Evolutionary conservation across 1,140 invertebrate species (phyloP), one percentile per base, ranked within the genome.

Genomic region (Neodiprion lecontei): DNA sequence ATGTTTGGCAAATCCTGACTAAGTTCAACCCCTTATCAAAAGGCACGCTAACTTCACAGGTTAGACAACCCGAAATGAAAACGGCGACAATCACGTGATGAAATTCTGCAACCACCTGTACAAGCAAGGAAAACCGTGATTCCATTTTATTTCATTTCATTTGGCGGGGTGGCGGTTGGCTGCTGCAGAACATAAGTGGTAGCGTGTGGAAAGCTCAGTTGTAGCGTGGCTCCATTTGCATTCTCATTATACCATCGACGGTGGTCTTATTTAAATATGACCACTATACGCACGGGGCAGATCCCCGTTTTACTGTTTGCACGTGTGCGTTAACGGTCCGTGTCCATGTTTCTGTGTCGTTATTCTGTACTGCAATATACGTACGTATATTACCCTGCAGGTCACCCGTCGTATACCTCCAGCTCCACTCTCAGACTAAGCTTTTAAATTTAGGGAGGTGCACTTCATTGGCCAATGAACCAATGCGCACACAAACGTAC

Each of bases 171-270:
- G 28, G 28, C 5, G 28, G 28, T 40, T 40, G 28, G 17, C 17
- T 21, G 17, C 17, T 21, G 17, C 17, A 21, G 17, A 40, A 40
- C 28, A 40, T 40, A 40, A 40, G 28, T 40, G 28, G 28, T 40
- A 4, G 28, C 28, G 28, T 40, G 28, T 40, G 28, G 28, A 76
- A 81, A 79, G 80, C 78, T 81, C 74, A 78, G 72, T 53, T 67
- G 72, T 74, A 76, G 76, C 76, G 80, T 80, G 78, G 76, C 66
- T 76, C 74, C 72, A 81, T 83, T 83, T 83, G 82, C 82, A 83
- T 83, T 83, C 81, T 83, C 82, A 81, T 83, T 83, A 40, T 40
- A 83, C 79, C 82, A 83, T 82, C 72, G 74, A 40, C 53, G 69
- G 77, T 76, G 77, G 77, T 76, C 78, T 78, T 82, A 82, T 83